Evolutionary conservation across 2,797 vertebrate species (phyloP).

Genomic region (Fringilla coelebs): DNA sequence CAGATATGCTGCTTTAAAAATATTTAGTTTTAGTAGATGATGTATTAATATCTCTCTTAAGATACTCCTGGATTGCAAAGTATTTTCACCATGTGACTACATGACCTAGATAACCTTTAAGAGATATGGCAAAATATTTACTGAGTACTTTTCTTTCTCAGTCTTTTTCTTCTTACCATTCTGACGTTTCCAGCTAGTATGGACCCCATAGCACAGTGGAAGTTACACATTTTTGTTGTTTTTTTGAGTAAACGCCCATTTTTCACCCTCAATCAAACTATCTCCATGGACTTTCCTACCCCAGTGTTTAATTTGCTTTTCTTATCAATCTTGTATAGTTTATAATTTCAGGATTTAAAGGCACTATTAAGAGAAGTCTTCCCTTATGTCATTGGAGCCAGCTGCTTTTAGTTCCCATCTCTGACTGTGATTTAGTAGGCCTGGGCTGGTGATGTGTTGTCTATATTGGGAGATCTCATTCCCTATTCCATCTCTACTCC

Average conservation of each 20-base stretch:
- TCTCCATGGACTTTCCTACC: background rate
- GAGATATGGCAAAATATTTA: background rate
- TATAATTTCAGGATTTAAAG: background rate
- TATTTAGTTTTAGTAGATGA: background rate
- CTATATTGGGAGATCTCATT: background rate
- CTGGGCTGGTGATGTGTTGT: background rate
- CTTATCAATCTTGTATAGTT: background rate
- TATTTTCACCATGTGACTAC: background rate
- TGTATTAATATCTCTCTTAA: constrained; percentile 6
- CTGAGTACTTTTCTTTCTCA: background rate
- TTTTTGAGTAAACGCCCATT: background rate
- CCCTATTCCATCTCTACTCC: background rate
- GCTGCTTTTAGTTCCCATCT: background rate
- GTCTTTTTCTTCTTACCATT: background rate
- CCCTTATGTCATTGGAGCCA: background rate
- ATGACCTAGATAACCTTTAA: background rate
- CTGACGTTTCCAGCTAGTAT: background rate
- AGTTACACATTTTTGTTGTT: background rate
- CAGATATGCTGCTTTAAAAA: constrained; percentile 25
- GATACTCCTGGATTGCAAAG: background rate
- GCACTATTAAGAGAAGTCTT: background rate
- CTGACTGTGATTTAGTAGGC: background rate
- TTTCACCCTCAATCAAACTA: background rate
- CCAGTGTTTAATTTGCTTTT: background rate
- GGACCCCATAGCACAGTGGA: background rate